Percentiles rank a stretch among this genome's conserved stretches.
phyloP scores from a whole-genome alignment of 2,113 vertebrate species.

The Ictalurus furcatus region DNA sequence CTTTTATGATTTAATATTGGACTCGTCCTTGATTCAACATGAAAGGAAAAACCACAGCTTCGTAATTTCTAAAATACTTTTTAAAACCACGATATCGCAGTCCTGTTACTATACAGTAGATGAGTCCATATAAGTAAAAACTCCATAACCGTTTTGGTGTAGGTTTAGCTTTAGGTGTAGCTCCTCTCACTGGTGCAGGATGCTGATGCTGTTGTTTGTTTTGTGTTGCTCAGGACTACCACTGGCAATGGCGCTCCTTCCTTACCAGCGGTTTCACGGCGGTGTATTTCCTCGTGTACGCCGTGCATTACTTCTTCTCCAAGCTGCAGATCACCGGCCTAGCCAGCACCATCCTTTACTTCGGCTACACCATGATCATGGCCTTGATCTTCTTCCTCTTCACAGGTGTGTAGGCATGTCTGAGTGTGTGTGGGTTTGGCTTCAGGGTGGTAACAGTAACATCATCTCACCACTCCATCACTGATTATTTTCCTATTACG shows the following conservation, averaged over 20 bases:
- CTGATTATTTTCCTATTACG: background rate
- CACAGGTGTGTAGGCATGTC: constrained; percentile 73
- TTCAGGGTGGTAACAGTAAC: background rate
- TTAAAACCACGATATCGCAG: background rate
- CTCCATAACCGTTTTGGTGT: background rate
- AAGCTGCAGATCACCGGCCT: constrained; percentile 91
- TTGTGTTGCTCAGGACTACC: constrained; percentile 79
- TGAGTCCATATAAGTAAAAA: background rate
- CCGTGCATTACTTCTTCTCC: constrained; percentile 91
- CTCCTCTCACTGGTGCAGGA: background rate
- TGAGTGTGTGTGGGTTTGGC: background rate
- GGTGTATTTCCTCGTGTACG: constrained; percentile 90
- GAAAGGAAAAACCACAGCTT: background rate
- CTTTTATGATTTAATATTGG: background rate
- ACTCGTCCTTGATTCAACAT: background rate
- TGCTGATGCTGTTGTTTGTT: background rate
- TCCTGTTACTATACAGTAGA: background rate
- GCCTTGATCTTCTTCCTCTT: constrained; percentile 95
- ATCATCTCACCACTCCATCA: background rate
- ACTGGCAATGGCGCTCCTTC: constrained; percentile 96
- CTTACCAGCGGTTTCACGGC: constrained; percentile 96
- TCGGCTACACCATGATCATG: constrained; percentile 95
- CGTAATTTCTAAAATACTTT: background rate
- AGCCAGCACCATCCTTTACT: constrained; percentile 91
- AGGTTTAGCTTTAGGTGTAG: background rate